A percentile compares a stretch with the other conserved stretches of the same genome.
Evolutionary conservation across 2,888 invertebrate genomes (phyloP).

Genomic region (Cotesia congregata): DNA sequence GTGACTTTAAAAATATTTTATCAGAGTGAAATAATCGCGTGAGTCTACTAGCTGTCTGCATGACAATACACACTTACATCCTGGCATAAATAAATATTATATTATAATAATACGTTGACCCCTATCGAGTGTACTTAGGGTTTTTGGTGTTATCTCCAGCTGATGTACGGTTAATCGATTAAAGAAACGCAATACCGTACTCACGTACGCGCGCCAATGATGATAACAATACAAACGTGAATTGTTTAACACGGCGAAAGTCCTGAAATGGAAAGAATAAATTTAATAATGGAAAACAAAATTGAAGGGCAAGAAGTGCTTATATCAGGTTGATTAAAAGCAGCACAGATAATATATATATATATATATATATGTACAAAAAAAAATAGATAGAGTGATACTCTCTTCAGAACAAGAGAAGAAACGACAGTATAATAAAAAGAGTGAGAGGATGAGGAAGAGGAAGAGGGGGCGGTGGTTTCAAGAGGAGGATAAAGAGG

Average conservation of each 20-base stretch:
- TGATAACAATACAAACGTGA: conserved; percentile 59
- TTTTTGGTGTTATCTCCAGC: conserved; percentile 27
- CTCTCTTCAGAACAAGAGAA: conserved; percentile 41
- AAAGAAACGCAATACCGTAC: conserved; percentile 47
- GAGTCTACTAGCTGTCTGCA: conserved; percentile 62
- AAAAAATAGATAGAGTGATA: too few species aligned
- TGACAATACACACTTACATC: conserved; percentile 5
- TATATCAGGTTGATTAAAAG: conserved; percentile 23
- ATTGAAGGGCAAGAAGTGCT: too few species aligned
- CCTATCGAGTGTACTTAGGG: conserved; percentile 57
- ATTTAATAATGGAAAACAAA: too few species aligned
- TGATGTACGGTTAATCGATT: conserved; percentile 56
- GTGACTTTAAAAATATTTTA: conserved; percentile 42
- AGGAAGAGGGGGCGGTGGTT: conserved; percentile 40
- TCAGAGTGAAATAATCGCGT: conserved; percentile 51
- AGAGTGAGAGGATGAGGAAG: conserved; percentile 35
- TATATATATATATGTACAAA: too few species aligned
- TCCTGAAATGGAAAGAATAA: conserved; percentile 47
- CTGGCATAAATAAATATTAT: not conserved
- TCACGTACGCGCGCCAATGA: conserved; percentile 27
- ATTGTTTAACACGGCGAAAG: conserved; percentile 48
- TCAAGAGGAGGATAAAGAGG: conserved; percentile 35
- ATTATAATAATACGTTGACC: conserved; percentile 58
- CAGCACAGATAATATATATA: conserved; percentile 41
- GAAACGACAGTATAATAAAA: conserved; percentile 65